Conservation (phyloP, 2,888 invertebrate species). For the Drosophila emarginata region DNA sequence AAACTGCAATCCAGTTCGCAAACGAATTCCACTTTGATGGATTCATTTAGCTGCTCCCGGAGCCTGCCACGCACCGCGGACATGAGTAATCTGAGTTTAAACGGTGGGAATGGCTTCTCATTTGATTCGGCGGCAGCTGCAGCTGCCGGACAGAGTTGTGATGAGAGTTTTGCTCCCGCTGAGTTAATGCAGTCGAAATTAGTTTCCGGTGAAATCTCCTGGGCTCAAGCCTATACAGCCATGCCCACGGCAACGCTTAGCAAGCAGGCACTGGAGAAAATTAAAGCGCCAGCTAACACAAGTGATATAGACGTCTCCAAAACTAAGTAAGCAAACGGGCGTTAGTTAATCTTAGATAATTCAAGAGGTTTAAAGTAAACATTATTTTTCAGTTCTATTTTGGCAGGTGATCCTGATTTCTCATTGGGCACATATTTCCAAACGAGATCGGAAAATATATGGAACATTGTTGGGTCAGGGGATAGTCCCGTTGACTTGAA, state of each 20-base stretch:
- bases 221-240: conserved; percentile 80
- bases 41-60: conserved; percentile 61
- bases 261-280: conserved; percentile 67
- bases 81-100: conserved; percentile 68
- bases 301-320: conserved; percentile 57
- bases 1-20: conserved; percentile 26
- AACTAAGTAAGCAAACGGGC: conserved; percentile 60
- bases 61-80: conserved; percentile 80
- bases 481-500: conserved; percentile 55
- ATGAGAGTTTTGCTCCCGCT: conserved; percentile 78
- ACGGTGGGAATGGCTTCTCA: conserved; percentile 62
- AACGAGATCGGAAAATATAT: conserved; percentile 78
- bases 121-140: conserved; percentile 43
- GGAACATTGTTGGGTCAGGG: conserved; percentile 65
- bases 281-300: conserved; percentile 29
- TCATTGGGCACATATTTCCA: conserved; percentile 80
- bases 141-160: conserved; percentile 26
- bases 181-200: conserved; percentile 80
- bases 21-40: conserved; percentile 39
- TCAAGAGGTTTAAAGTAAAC: not conserved
- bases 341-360: not conserved
- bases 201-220: conserved; percentile 78
- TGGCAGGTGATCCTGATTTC: conserved; percentile 74
- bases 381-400: conserved; percentile 61
- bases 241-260: conserved; percentile 78